phyloP scores from a whole-genome alignment of 2,797 vertebrate species.

The Manis javanica region DNA sequence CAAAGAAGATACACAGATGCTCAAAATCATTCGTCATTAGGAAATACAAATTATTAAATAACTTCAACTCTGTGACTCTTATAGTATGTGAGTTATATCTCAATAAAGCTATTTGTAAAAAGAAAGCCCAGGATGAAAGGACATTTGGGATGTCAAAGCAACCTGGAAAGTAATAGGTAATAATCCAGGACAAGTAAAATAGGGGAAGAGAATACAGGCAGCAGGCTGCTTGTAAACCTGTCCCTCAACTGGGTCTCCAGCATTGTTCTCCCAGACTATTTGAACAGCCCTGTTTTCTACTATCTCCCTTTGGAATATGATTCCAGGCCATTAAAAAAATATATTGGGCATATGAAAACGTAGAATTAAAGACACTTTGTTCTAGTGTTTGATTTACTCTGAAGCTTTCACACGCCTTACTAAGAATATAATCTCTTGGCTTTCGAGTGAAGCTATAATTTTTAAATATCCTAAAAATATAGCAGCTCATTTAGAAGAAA shows the following conservation, averaged over 20 bases:
- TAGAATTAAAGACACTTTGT: not conserved
- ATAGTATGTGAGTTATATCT: not conserved
- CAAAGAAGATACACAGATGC: not conserved
- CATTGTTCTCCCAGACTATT: not conserved
- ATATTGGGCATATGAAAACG: not conserved
- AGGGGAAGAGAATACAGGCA: not conserved
- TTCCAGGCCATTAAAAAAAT: not conserved
- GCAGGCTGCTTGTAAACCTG: not conserved
- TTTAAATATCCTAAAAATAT: constrained; percentile 14
- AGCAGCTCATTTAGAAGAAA: not conserved
- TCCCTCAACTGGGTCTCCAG: not conserved
- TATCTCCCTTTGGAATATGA: not conserved
- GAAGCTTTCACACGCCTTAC: not conserved
- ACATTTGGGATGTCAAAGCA: not conserved
- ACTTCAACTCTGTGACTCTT: not conserved
- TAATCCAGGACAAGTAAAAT: not conserved
- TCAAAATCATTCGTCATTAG: not conserved
- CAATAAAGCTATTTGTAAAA: not conserved
- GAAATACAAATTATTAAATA: not conserved
- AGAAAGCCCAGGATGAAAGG: not conserved
- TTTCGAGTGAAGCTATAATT: not conserved
- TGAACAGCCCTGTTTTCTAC: not conserved
- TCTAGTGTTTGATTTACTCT: not conserved
- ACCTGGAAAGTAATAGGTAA: not conserved
- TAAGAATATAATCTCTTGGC: not conserved